Base-by-base conservation (phyloP, 2,797 vertebrate genomes). In the Vireo griseus region DNA sequence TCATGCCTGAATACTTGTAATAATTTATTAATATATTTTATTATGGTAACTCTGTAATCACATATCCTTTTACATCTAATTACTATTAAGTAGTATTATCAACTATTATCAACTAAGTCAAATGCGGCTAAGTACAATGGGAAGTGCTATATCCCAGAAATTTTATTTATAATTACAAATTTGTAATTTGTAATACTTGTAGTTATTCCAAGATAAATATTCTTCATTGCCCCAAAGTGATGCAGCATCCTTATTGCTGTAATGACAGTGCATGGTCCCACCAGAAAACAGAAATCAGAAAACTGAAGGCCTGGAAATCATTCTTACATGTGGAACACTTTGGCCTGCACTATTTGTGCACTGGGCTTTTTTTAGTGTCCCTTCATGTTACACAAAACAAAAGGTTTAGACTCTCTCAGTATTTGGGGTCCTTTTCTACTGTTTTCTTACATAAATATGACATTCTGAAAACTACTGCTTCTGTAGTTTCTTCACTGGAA, bases 321-420 rank as follows among this genome's bases (percentile, higher is more conserved):
- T 40, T 88, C 17, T 42, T 28, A 13, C 3, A 0, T 42, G 5
- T 66, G 42, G 20, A 86, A 52, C 8, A 16, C 9, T 79, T 91
- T 18, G 21, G 24, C 42, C 33, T 35, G 18, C 21, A 13, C 13
- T 83, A 0, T 29, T 52, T 1, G 1, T 69, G 13, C 26, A 2
- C 10, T 69, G 42, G 6, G 7, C 3, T 35, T 16, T 35, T 73
- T 79, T 59, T 48, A 48, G 16, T 73, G 40, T 44, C 35, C 21
- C 44, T 75, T 65, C 8, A 16, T 6, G 25, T 73, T 14, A 50
- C 16, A 22, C 16, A n/a, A 33, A 81, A 62, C 13, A 45, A 35
- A 48, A 45, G 10, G 8, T 69, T 84, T 51, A 84, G 14, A 67
- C 5, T 39, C 13, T 80, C 13, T 16, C 15, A 16, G 13, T 72